phyloP scores from a whole-genome alignment of 2,797 vertebrate species.

The Anniella stebbinsi region DNA sequence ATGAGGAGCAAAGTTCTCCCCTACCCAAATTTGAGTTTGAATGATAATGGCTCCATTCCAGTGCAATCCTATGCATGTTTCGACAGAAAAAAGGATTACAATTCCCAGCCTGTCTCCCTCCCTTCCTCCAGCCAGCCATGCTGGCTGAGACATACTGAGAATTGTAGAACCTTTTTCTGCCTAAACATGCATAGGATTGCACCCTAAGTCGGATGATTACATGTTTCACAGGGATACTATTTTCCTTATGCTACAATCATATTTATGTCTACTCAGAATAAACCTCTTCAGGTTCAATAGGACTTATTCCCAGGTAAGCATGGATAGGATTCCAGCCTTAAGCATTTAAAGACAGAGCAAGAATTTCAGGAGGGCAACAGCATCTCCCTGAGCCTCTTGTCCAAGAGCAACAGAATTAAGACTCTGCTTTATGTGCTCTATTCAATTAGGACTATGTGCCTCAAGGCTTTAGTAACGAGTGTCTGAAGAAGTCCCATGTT shows the following conservation, averaged over 20 bases:
- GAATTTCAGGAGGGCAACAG: neutral
- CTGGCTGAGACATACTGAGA: no score
- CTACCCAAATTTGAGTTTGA: neutral
- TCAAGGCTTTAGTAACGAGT: slow-evolving; percentile 53
- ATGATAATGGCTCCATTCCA: slow-evolving; percentile 1
- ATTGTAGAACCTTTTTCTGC: no score
- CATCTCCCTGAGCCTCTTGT: neutral
- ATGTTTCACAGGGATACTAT: slow-evolving; percentile 1
- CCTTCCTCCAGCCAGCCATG: no score
- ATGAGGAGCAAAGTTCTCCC: neutral
- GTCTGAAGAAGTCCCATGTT: slow-evolving; percentile 21
- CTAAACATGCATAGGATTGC: neutral
- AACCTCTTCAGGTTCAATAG: neutral
- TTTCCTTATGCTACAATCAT: slow-evolving; percentile 7
- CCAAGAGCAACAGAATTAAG: slow-evolving; percentile 21
- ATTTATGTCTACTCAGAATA: neutral
- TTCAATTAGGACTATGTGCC: neutral
- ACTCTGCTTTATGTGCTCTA: slow-evolving; percentile 3
- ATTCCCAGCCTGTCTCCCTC: no score
- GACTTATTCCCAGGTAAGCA: neutral
- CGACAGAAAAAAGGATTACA: no score
- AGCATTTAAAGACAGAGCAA: slow-evolving; percentile 30
- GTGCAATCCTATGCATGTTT: no score
- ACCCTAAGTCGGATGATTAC: neutral
- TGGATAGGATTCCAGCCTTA: slow-evolving; percentile 5